Conservation (phyloP, 2,113 vertebrate genomes). For the Hippocampus zosterae region DNA sequence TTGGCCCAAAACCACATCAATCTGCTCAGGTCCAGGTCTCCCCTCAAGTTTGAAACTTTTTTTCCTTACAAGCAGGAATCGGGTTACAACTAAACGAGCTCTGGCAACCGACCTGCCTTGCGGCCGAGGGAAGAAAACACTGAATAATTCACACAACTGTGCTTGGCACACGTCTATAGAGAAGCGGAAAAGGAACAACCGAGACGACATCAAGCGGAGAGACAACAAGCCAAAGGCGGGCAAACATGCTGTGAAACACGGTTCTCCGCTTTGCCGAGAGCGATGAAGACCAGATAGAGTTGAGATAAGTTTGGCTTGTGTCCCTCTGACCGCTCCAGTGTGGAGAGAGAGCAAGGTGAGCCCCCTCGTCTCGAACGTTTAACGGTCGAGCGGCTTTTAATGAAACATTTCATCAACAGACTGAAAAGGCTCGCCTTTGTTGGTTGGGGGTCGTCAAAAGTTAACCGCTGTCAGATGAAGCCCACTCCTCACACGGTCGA, state of each 20-base stretch:
- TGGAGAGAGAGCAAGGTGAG: constrained; percentile 49
- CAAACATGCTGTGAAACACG: constrained; percentile 37
- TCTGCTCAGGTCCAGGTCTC: constrained; percentile 42
- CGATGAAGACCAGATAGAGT: constrained; percentile 46
- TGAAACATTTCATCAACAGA: constrained; percentile 8
- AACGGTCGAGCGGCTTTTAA: constrained; percentile 24
- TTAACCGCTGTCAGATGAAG: background rate
- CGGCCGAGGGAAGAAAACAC: constrained; percentile 55
- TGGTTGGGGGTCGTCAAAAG: background rate
- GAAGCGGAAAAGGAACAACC: background rate
- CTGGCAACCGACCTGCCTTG: constrained; percentile 67
- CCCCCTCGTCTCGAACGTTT: constrained; percentile 18
- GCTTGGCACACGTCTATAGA: constrained; percentile 33
- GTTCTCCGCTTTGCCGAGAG: constrained; percentile 39
- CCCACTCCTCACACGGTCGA: background rate
- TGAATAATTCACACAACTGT: constrained; percentile 72
- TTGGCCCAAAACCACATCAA: constrained; percentile 64
- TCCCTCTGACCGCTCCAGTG: constrained; percentile 24
- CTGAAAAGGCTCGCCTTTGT: background rate
- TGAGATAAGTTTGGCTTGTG: constrained; percentile 26
- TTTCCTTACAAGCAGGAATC: constrained; percentile 58
- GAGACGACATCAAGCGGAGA: constrained; percentile 1
- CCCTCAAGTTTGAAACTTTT: constrained; percentile 76
- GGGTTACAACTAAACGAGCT: constrained; percentile 61
- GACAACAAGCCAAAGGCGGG: constrained; percentile 1